These are phyloP conservation scores for Amblyopsis rosae DNA, from an alignment of 2,113 vertebrate genomes.

Conservation along the genomic window DNA sequence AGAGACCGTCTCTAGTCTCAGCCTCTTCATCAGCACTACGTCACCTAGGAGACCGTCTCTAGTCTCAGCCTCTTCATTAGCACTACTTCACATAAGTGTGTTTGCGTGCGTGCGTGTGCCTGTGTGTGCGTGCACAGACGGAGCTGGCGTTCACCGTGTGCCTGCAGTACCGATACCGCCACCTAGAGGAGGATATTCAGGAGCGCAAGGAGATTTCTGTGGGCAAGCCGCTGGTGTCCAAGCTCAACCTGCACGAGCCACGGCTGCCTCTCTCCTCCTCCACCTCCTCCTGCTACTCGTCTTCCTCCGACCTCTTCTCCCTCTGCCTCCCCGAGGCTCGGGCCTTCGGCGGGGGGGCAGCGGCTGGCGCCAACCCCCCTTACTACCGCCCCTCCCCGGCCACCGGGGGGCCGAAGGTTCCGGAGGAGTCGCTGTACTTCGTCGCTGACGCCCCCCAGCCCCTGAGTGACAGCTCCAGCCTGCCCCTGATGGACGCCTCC, in stretches of 20 bases:
- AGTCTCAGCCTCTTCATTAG: neutral
- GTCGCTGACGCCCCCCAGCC: slow-evolving; percentile 39
- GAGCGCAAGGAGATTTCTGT: slow-evolving; percentile 74
- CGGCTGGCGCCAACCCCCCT: slow-evolving; percentile 22
- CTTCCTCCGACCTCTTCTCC: slow-evolving; percentile 44
- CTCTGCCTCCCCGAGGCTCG: slow-evolving; percentile 29
- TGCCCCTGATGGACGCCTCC: slow-evolving; percentile 60
- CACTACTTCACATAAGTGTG: neutral
- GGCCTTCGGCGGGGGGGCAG: slow-evolving; percentile 39
- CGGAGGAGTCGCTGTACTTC: slow-evolving; percentile 70
- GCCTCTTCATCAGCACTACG: neutral
- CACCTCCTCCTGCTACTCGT: slow-evolving; percentile 31
- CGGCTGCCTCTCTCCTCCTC: slow-evolving; percentile 24
- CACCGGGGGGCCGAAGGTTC: slow-evolving; percentile 63
- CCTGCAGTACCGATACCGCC: slow-evolving; percentile 80
- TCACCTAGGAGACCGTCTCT: neutral
- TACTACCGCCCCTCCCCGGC: slow-evolving; percentile 8
- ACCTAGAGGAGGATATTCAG: slow-evolving; percentile 81
- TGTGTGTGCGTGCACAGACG: slow-evolving; percentile 58
- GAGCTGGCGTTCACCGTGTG: slow-evolving; percentile 81
- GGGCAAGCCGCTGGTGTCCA: slow-evolving; percentile 86
- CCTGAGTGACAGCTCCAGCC: slow-evolving; percentile 59
- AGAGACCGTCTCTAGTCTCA: neutral
- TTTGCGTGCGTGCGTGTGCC: slow-evolving; percentile 4
- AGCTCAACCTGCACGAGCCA: slow-evolving; percentile 80